Evolutionary conservation across 2,797 vertebrate species (phyloP).

Genomic region (Notamacropus eugenii): DNA sequence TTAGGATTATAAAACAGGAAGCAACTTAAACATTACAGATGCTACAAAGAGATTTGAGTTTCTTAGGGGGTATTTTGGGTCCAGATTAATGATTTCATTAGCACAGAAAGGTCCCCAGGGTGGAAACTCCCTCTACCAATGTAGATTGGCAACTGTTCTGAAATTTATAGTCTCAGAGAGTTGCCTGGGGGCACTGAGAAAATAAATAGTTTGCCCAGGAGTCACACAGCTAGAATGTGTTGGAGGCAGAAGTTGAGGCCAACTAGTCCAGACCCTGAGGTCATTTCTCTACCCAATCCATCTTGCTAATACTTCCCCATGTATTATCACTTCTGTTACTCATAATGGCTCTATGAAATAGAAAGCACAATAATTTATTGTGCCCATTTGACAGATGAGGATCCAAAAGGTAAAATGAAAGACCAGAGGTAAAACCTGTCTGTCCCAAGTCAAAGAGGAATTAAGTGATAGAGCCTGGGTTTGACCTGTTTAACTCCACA

Average conservation of each 20-base stretch:
- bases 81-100: background rate
- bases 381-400: background rate
- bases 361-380: background rate
- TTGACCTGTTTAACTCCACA: background rate
- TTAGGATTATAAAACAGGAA: background rate
- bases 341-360: background rate
- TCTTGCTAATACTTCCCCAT: background rate
- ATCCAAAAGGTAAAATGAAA: background rate
- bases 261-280: background rate
- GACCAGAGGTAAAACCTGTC: background rate
- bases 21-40: background rate
- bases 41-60: background rate
- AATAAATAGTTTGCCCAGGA: background rate
- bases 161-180: no score
- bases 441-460: background rate
- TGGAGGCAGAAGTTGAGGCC: background rate
- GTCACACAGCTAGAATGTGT: background rate
- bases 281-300: background rate
- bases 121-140: background rate
- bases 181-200: background rate
- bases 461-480: background rate
- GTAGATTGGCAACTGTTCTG: background rate
- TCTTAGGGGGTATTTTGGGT: background rate
- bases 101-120: background rate
- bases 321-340: background rate